Base-by-base conservation (phyloP, 2,888 invertebrate genomes). In the Drymonia ruficornis region DNA sequence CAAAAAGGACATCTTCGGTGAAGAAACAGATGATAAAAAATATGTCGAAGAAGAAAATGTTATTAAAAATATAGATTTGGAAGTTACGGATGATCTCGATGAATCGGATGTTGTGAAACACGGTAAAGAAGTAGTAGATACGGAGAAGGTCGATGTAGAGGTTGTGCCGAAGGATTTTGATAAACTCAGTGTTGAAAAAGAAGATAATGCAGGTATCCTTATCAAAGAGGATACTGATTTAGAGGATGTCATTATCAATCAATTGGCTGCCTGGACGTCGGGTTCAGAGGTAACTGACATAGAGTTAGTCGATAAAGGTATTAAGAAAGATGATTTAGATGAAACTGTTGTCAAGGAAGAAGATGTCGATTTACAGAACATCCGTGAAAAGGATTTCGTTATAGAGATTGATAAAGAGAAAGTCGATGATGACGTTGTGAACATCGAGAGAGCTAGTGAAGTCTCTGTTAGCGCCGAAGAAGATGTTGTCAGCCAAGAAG, bases 171-270 rank as follows among this genome's bases (percentile, higher is more conserved):
- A 23, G 0, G 7, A 23, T 4, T 6, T 23, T 40, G 40, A 40
- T 16, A 40, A 16, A 16, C 9, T 3, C 16, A 16, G 15, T 15
- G 5, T 16, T 9, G 11, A 40, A 11, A 40, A 16, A 16, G 15
- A 51, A 0, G 49, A 50, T 0, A 23, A 50, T 28, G 28, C 19
- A 11, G 9, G 18, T 15, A 0, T 2, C 1, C 18, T 29, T 23
- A 53, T 18, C 1, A 43, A 23, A 28, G 34, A 51, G 19, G 49
- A 53, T 1, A 52, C 50, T 13, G 65, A 65, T 31, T 65, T 68
- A 52, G 65, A 68, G 11, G 1, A n/a, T n/a, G n/a, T n/a, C n/a
- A n/a, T 31, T 31, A 2, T 12, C 9, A 31, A 31, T 31, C 2
- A 31, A 31, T 12, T 31, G n/a, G n/a, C n/a, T n/a, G n/a, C n/a